These are phyloP conservation scores for Aphidius colemani DNA, from an alignment of 2,888 invertebrate species.

Conservation along the genomic window DNA sequence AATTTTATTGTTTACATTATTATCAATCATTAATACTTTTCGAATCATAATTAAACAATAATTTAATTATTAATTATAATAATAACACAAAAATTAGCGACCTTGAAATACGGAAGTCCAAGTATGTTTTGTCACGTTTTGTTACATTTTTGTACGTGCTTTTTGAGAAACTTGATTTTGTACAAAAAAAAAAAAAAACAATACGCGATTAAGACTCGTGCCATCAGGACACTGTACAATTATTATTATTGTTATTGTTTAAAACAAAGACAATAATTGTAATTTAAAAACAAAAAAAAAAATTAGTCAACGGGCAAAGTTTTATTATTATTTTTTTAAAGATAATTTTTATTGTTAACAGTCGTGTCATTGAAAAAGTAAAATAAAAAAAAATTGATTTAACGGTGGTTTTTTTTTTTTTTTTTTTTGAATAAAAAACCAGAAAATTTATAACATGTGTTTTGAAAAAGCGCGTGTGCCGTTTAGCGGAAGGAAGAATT, in stretches of 20 bases:
- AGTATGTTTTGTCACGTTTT: too few species aligned
- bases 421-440: neutral
- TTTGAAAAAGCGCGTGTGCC: neutral
- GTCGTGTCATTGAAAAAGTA: too few species aligned
- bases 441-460: neutral
- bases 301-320: neutral
- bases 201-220: too few species aligned
- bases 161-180: too few species aligned
- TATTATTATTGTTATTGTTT: too few species aligned
- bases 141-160: too few species aligned
- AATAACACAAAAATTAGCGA: too few species aligned
- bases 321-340: neutral
- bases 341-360: too few species aligned
- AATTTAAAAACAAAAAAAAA: neutral
- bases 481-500: slow-evolving; percentile 14
- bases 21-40: slow-evolving; percentile 23
- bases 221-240: too few species aligned
- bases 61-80: neutral
- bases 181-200: too few species aligned
- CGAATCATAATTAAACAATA: neutral
- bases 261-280: too few species aligned
- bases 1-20: neutral
- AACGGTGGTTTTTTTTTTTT: neutral
- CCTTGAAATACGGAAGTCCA: too few species aligned
- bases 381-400: neutral